Percentiles rank a stretch among this genome's conserved stretches.
Conservation (phyloP, 2,113 vertebrate genomes). For the Xiphorhynchus elegans region DNA sequence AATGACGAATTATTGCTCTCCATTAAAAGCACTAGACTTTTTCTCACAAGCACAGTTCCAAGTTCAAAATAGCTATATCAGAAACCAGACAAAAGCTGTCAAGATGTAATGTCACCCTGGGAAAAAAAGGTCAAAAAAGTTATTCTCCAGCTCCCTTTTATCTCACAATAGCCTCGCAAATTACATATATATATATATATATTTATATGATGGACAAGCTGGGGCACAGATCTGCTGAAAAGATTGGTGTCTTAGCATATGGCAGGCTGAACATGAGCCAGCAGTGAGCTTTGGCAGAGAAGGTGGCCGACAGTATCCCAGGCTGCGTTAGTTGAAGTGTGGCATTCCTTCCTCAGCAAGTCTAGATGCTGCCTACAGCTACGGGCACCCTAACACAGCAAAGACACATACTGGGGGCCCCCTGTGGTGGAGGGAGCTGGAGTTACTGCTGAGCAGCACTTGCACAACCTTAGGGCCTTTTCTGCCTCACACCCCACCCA, state of each 20-base stretch:
- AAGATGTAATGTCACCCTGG: neutral
- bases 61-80: neutral
- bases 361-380: neutral
- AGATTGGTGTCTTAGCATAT: neutral
- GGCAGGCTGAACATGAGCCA: neutral
- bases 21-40: neutral
- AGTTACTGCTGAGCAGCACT: neutral
- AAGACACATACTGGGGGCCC: neutral
- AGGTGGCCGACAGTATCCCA: rapidly evolving
- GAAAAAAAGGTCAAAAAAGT: neutral
- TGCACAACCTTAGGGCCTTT: neutral
- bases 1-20: neutral
- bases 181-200: neutral
- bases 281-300: neutral
- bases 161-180: neutral
- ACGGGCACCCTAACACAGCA: neutral
- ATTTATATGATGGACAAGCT: neutral
- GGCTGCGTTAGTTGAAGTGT: neutral
- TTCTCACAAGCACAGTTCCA: neutral
- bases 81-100: neutral
- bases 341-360: neutral
- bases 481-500: neutral
- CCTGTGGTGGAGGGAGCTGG: no score
- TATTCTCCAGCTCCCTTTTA: neutral
- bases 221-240: neutral